These are phyloP conservation scores for Sitobion miscanthi DNA, from an alignment of 1,140 invertebrate genomes.

Conservation along the genomic window DNA sequence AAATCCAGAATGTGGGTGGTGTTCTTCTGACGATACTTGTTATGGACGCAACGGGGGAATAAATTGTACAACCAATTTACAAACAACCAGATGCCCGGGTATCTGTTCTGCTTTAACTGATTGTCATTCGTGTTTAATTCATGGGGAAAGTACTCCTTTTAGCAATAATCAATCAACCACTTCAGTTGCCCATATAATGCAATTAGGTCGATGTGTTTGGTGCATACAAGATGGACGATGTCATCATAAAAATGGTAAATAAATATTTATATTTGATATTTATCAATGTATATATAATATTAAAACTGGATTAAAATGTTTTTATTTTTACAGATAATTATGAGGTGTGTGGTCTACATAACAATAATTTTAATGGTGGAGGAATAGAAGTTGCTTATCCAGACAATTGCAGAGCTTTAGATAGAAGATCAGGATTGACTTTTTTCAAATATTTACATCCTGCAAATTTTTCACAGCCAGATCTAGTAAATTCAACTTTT, in stretches of 20 bases:
- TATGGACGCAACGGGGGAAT: constrained; percentile 83
- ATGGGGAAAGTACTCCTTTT: constrained; percentile 66
- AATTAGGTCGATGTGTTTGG: constrained; percentile 84
- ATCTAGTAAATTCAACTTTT: constrained; percentile 65
- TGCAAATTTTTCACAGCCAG: constrained; percentile 83
- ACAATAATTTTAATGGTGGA: constrained; percentile 61
- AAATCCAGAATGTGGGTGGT: constrained; percentile 94
- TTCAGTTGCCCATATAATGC: constrained; percentile 77
- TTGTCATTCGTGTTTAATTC: constrained; percentile 87
- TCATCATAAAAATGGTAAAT: constrained; percentile 75
- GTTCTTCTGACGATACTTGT: constrained; percentile 81
- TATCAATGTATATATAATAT: background rate
- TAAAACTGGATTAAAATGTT: background rate
- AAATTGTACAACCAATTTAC: constrained; percentile 85
- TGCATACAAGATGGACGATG: constrained; percentile 92
- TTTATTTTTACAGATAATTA: constrained; percentile 70
- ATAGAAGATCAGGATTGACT: constrained; percentile 85
- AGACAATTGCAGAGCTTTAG: constrained; percentile 77
- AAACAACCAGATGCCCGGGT: constrained; percentile 81
- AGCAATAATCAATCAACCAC: constrained; percentile 62
- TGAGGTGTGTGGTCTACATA: constrained; percentile 76
- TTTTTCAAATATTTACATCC: constrained; percentile 87
- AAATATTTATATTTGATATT: background rate
- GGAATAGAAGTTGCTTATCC: constrained; percentile 81
- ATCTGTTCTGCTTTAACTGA: constrained; percentile 84